Conservation (phyloP, 2,113 vertebrate genomes). For the Girardinichthys multiradiatus region DNA sequence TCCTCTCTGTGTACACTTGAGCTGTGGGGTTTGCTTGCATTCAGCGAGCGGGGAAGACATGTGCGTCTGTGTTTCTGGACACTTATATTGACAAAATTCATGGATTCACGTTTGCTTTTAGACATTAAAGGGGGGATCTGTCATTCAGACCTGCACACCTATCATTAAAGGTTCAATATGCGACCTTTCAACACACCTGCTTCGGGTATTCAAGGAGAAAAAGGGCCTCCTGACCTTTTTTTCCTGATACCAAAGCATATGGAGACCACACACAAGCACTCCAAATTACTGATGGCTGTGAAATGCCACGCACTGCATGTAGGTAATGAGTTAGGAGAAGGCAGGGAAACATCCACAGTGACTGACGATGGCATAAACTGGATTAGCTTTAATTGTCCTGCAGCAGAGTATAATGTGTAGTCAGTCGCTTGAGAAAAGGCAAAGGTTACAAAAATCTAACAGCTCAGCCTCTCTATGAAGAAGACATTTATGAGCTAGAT, state of each 20-base stretch:
- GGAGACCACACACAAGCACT: constrained; percentile 51
- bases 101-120: constrained; percentile 7
- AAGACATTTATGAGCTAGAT: not conserved
- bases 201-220: constrained; percentile 36
- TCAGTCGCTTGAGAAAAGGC: constrained; percentile 12
- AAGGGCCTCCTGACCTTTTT: constrained; percentile 50
- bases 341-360: constrained; percentile 30
- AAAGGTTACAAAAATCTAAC: constrained; percentile 9
- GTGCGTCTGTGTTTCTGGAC: not conserved
- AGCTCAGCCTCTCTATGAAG: not conserved
- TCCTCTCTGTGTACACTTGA: constrained; percentile 11
- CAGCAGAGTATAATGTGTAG: constrained; percentile 17
- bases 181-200: constrained; percentile 35
- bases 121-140: constrained; percentile 9
- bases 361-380: constrained; percentile 29
- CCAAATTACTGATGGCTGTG: constrained; percentile 36
- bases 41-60: not conserved
- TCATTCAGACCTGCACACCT: constrained; percentile 26
- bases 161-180: constrained; percentile 37
- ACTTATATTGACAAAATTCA: constrained; percentile 4
- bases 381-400: constrained; percentile 43
- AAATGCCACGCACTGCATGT: constrained; percentile 49
- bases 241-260: constrained; percentile 44
- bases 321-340: constrained; percentile 49
- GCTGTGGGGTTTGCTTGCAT: not conserved